phyloP scores from a whole-genome alignment of 2,797 vertebrate species.

The Apodemus agrarius region DNA sequence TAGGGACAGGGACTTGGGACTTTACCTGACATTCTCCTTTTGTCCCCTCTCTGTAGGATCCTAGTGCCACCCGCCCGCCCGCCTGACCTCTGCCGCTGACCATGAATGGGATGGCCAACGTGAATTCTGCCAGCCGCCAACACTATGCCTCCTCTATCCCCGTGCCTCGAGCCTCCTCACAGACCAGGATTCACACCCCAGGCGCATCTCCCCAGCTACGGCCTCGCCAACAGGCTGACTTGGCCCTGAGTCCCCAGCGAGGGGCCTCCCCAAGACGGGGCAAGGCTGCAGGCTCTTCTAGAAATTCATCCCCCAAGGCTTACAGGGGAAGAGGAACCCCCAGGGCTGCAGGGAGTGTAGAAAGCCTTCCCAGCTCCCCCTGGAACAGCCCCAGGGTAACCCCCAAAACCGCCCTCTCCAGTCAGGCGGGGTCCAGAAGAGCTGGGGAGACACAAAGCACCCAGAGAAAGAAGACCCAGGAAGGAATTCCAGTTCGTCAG shows the following conservation, averaged over 20 bases:
- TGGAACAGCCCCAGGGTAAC: conserved; percentile 88
- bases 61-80: neutral
- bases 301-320: conserved; percentile 68
- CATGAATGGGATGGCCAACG: conserved; percentile 92
- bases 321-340: conserved; percentile 71
- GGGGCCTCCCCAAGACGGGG: conserved; percentile 56
- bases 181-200: conserved; percentile 80
- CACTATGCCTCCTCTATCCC: conserved; percentile 92
- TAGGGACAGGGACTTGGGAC: neutral
- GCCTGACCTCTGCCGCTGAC: conserved; percentile 1
- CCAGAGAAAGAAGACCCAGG: conserved; percentile 71
- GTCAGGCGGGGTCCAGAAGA: conserved; percentile 62
- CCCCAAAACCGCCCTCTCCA: conserved; percentile 73
- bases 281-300: conserved; percentile 27
- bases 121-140: conserved; percentile 87
- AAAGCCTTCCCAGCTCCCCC: conserved; percentile 79
- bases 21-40: neutral
- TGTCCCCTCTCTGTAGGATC: conserved; percentile 76
- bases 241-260: conserved; percentile 63
- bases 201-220: conserved; percentile 87
- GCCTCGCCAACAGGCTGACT: conserved; percentile 69
- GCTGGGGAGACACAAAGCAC: conserved; percentile 25
- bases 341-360: conserved; percentile 5
- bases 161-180: conserved; percentile 85
- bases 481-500: conserved; percentile 55